Conservation (phyloP, 2,888 invertebrate species). For the Omphaloscelis lunosa region DNA sequence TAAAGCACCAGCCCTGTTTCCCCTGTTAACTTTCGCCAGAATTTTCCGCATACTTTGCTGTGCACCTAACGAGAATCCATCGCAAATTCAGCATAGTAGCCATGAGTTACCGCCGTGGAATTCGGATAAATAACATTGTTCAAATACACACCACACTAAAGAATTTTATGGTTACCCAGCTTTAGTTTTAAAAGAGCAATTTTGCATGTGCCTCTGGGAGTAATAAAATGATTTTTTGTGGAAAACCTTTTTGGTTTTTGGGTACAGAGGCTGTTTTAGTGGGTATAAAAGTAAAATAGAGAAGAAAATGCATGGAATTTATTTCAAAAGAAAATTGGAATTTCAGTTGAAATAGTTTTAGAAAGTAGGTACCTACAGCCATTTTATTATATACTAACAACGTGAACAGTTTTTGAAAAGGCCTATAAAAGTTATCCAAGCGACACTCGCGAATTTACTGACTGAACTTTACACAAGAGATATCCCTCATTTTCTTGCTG, state of each 20-base stretch:
- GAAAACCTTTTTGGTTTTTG: constrained; percentile 41
- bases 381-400: not conserved
- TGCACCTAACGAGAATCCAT: not conserved
- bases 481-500: not conserved
- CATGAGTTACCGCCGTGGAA: constrained; percentile 25
- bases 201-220: constrained; percentile 27
- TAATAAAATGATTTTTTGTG: constrained; percentile 44
- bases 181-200: constrained; percentile 61
- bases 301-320: constrained; percentile 39
- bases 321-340: constrained; percentile 20
- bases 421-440: not conserved
- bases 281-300: constrained; percentile 13
- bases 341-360: constrained; percentile 24
- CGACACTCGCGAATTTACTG: not conserved
- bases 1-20: too few species aligned
- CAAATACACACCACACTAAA: constrained; percentile 26
- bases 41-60: not conserved
- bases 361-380: not conserved
- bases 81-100: constrained; percentile 14
- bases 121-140: constrained; percentile 32
- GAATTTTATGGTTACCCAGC: constrained; percentile 42
- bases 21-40: not conserved
- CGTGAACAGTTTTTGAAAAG: not conserved
- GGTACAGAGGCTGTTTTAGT: constrained; percentile 15
- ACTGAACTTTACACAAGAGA: not conserved